Evolutionary conservation across 2,797 vertebrate species (phyloP).

Genomic region (Balearica regulorum): DNA sequence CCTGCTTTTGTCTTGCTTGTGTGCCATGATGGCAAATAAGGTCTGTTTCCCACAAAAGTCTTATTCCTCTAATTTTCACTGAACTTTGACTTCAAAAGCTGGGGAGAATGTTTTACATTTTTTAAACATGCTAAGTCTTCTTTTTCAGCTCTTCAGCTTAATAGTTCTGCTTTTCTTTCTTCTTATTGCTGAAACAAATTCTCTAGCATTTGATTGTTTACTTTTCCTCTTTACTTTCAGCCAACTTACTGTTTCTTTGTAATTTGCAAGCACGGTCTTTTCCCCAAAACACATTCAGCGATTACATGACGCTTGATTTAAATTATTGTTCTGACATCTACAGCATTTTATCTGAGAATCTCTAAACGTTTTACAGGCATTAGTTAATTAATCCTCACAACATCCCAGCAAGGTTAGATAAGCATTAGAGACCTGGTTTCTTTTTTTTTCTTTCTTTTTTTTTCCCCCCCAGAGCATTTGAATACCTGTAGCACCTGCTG

Average conservation of each 20-base stretch:
- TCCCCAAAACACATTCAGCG: not conserved
- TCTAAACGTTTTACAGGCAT: not conserved
- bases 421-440: not conserved
- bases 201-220: not conserved
- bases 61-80: conserved; percentile 24
- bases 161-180: not conserved
- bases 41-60: not conserved
- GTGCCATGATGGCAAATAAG: not conserved
- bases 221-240: not conserved
- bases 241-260: not conserved
- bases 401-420: not conserved
- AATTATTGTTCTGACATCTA: not conserved
- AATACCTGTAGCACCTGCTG: not conserved
- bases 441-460: not conserved
- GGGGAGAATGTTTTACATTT: not conserved
- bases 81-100: not conserved
- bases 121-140: not conserved
- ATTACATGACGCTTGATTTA: not conserved
- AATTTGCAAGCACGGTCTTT: not conserved
- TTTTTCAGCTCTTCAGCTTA: not conserved
- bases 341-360: not conserved
- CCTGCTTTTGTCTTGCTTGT: conserved; percentile 45
- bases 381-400: conserved; percentile 10
- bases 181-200: not conserved
- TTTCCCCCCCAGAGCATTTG: not conserved